Conservation (phyloP, 2,888 invertebrate genomes). For the Lordiphosa andalusiaca region DNA sequence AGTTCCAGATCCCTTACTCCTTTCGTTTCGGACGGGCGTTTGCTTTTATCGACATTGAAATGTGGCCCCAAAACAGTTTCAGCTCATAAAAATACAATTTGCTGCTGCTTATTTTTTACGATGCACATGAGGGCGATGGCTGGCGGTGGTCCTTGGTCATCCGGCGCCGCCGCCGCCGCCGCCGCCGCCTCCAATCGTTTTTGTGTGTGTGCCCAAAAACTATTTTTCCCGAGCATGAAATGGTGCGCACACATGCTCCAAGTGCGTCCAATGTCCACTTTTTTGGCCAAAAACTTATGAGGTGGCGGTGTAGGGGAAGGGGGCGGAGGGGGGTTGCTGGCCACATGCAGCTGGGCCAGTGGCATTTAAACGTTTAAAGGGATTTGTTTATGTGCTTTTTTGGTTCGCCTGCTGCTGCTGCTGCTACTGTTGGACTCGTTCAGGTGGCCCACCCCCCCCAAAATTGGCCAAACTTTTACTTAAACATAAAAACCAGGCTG, state of each 20-base stretch:
- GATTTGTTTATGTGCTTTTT: conserved; percentile 63
- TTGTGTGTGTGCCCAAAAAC: conserved; percentile 46
- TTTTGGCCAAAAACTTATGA: conserved; percentile 62
- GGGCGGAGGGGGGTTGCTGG: conserved; percentile 15
- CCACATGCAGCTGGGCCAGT: conserved; percentile 57
- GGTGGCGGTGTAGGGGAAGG: conserved; percentile 17
- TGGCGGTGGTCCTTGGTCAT: conserved; percentile 21
- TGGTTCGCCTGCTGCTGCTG: conserved; percentile 3
- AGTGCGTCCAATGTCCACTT: conserved; percentile 62
- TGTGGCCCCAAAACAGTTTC: conserved; percentile 78
- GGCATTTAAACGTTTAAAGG: conserved; percentile 70
- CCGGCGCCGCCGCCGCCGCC: conserved; percentile 10
- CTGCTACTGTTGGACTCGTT: conserved; percentile 26
- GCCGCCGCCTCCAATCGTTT: conserved; percentile 32
- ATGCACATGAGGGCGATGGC: conserved; percentile 72
- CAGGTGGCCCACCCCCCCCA: conserved; percentile 22
- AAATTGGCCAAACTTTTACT: conserved; percentile 61
- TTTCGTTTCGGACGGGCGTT: conserved; percentile 16
- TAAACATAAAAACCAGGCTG: conserved; percentile 65
- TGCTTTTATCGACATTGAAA: conserved; percentile 76
- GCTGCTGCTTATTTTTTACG: conserved; percentile 77
- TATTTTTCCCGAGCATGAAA: conserved; percentile 65
- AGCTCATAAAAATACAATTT: conserved; percentile 79
- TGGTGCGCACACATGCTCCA: conserved; percentile 70
- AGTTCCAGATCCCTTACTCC: conserved; percentile 13